phyloP scores from a whole-genome alignment of 2,113 vertebrate species.

The Poeciliopsis retropinna region DNA sequence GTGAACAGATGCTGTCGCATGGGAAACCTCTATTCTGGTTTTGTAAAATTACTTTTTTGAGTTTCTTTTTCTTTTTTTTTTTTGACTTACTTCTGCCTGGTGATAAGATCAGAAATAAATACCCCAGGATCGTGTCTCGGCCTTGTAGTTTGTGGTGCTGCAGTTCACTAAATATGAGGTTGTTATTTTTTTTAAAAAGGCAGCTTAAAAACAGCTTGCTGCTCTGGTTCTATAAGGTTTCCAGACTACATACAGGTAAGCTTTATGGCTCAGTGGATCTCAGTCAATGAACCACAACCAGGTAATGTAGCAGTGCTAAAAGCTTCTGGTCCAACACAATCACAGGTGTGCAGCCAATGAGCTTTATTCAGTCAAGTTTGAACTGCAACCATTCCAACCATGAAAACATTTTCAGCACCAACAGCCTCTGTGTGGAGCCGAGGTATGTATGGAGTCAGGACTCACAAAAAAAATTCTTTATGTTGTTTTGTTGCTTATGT shows the following conservation, averaged over 20 bases:
- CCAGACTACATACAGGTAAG: too few relatives aligned
- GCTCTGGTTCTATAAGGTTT: background rate
- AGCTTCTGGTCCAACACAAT: background rate
- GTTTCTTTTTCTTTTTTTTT: too few relatives aligned
- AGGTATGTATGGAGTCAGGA: background rate
- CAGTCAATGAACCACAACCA: background rate
- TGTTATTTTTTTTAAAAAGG: background rate
- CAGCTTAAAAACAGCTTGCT: background rate
- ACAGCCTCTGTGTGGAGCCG: background rate
- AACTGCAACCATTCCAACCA: background rate
- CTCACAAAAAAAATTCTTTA: background rate
- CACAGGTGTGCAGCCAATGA: background rate
- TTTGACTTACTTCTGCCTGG: too few relatives aligned
- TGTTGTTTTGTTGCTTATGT: background rate
- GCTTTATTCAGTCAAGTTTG: background rate
- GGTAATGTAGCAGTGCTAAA: background rate
- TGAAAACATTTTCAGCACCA: background rate
- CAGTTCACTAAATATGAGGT: background rate
- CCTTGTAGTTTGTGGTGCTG: background rate
- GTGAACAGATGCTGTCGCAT: background rate
- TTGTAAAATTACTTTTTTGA: too few relatives aligned
- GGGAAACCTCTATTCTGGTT: background rate
- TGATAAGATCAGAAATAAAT: too few relatives aligned
- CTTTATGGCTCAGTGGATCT: background rate
- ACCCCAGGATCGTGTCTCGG: too few relatives aligned